These are phyloP conservation scores for Netelia virgata DNA, from an alignment of 2,888 invertebrate genomes.

Conservation along the genomic window DNA sequence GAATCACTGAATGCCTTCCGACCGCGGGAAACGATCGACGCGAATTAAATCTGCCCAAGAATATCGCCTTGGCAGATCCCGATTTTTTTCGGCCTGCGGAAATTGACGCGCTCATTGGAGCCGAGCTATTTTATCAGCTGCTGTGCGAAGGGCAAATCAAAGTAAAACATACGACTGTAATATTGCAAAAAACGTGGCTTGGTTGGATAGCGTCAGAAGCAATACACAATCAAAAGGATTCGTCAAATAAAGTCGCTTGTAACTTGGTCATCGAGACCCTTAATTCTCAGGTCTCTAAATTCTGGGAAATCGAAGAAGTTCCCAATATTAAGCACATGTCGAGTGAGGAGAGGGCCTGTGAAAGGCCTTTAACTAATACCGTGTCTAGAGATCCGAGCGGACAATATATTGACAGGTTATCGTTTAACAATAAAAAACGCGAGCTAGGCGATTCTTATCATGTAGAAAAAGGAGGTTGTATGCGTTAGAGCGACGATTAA, in stretches of 20 bases:
- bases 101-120: constrained; percentile 59
- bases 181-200: constrained; percentile 60
- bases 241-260: neutral
- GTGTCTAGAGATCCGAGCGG: constrained; percentile 18
- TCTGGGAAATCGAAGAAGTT: constrained; percentile 56
- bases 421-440: constrained; percentile 21
- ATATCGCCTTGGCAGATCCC: constrained; percentile 58
- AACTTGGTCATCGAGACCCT: neutral
- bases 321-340: neutral
- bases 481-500: constrained; percentile 40
- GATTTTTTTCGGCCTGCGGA: constrained; percentile 50
- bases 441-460: constrained; percentile 36
- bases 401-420: constrained; percentile 34
- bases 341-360: constrained; percentile 19
- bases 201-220: constrained; percentile 59
- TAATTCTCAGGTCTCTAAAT: constrained; percentile 31
- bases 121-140: constrained; percentile 56
- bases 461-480: constrained; percentile 46
- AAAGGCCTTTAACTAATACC: constrained; percentile 40
- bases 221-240: neutral
- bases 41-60: constrained; percentile 45
- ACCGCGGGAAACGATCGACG: constrained; percentile 35
- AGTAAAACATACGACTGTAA: constrained; percentile 24
- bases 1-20: constrained; percentile 57
- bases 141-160: constrained; percentile 59